phyloP scores from a whole-genome alignment of 2,113 vertebrate genomes.

The Anthoscopus minutus region DNA sequence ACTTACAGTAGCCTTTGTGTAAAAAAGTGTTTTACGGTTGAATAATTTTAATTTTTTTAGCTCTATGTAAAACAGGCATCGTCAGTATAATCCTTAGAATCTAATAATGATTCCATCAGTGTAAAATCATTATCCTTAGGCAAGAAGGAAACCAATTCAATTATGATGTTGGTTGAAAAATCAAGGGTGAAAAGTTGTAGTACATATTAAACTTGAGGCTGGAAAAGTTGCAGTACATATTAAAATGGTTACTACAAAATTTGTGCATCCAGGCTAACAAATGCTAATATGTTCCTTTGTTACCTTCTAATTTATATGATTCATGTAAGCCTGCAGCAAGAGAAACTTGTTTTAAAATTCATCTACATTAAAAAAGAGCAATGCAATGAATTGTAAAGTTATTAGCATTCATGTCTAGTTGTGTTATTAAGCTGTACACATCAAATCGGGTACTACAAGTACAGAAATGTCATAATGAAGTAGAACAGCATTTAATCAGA shows the following conservation, averaged over 20 bases:
- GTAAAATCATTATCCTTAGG: conserved; percentile 69
- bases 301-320: conserved; percentile 81
- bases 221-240: conserved; percentile 73
- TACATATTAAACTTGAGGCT: conserved; percentile 76
- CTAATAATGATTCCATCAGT: conserved; percentile 71
- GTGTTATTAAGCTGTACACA: conserved; percentile 75
- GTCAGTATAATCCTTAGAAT: conserved; percentile 64
- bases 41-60: conserved; percentile 11
- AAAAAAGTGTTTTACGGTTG: neutral
- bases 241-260: conserved; percentile 78
- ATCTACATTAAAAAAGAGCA: conserved; percentile 73
- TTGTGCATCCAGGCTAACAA: conserved; percentile 76
- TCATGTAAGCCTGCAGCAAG: conserved; percentile 77
- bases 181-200: conserved; percentile 73
- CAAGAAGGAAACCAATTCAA: conserved; percentile 72
- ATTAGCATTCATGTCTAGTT: conserved; percentile 77
- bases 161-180: conserved; percentile 75
- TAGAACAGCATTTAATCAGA: conserved; percentile 70
- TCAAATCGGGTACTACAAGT: conserved; percentile 71
- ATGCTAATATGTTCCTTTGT: conserved; percentile 85
- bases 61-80: conserved; percentile 45
- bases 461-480: conserved; percentile 73
- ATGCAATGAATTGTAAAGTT: conserved; percentile 74
- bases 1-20: neutral
- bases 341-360: conserved; percentile 79